Conservation (phyloP, 1,140 invertebrate species). For the Trypoxylus dichotomus region DNA sequence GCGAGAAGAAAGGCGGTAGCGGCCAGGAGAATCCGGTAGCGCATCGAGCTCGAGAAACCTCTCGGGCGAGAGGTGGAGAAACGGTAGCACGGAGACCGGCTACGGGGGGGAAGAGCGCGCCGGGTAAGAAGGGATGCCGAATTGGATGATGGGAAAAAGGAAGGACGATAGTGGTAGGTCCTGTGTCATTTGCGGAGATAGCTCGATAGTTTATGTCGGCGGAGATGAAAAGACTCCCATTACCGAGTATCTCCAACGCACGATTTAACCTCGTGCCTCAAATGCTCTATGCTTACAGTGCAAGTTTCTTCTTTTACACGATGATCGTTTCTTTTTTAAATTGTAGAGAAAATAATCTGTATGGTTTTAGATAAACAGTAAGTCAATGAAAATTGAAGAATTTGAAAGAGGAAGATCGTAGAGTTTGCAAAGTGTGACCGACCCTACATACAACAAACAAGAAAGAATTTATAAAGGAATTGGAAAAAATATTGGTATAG, state of each 20-base stretch:
- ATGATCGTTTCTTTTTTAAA: background rate
- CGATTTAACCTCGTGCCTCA: slow-evolving; percentile 8
- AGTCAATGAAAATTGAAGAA: too few relatives aligned
- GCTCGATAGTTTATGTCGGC: slow-evolving; percentile 15
- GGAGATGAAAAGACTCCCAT: slow-evolving; percentile 21
- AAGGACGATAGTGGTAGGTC: background rate
- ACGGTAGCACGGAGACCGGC: background rate
- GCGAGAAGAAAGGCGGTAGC: background rate
- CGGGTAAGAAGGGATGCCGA: background rate
- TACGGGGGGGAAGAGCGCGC: background rate
- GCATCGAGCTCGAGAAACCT: background rate
- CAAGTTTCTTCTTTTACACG: background rate
- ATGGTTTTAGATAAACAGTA: too few relatives aligned
- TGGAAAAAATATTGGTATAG: too few relatives aligned
- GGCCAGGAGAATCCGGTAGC: background rate
- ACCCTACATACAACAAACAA: too few relatives aligned
- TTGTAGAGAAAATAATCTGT: background rate
- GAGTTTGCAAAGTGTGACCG: too few relatives aligned
- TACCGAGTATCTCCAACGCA: slow-evolving; percentile 15
- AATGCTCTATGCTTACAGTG: slow-evolving; percentile 1
- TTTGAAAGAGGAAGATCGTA: too few relatives aligned
- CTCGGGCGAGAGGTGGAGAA: background rate
- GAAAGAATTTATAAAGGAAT: too few relatives aligned
- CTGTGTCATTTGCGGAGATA: slow-evolving; percentile 20
- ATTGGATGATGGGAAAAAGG: background rate